Conservation (phyloP, 1,140 invertebrate species). For the Drosophila parvula region DNA sequence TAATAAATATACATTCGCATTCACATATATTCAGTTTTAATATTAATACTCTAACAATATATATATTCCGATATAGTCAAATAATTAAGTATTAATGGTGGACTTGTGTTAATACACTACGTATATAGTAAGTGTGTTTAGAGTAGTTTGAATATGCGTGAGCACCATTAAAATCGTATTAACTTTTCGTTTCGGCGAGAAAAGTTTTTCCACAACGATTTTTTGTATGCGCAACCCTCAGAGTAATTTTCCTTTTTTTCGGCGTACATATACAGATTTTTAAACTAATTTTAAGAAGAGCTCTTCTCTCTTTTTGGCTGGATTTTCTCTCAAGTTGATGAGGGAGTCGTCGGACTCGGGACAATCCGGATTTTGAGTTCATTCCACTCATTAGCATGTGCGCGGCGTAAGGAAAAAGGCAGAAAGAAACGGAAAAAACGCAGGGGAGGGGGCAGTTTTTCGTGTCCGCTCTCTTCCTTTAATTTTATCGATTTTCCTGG, state of each 20-base stretch:
- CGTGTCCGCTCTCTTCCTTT: slow-evolving; percentile 57
- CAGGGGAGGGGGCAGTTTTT: slow-evolving; percentile 10
- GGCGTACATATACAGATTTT: slow-evolving; percentile 32
- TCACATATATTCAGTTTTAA: slow-evolving; percentile 51
- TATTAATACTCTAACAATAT: background rate
- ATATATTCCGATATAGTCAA: background rate
- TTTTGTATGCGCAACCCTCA: slow-evolving; percentile 44
- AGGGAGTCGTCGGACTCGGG: slow-evolving; percentile 38
- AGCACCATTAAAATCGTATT: slow-evolving; percentile 20
- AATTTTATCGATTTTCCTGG: slow-evolving; percentile 76
- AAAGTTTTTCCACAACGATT: slow-evolving; percentile 20
- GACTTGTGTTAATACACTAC: background rate
- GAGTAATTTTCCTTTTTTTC: slow-evolving; percentile 35
- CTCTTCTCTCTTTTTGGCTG: slow-evolving; percentile 23
- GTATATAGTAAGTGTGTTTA: background rate
- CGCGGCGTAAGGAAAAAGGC: slow-evolving; percentile 19
- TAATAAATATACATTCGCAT: slow-evolving; percentile 24
- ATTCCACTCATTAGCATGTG: slow-evolving; percentile 78
- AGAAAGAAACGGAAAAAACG: background rate
- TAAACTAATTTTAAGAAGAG: slow-evolving; percentile 50
- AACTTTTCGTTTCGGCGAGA: slow-evolving; percentile 24
- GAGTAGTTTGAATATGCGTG: background rate
- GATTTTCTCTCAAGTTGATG: slow-evolving; percentile 37
- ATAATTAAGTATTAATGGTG: background rate
- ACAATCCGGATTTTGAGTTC: slow-evolving; percentile 54